A percentile compares a stretch with the other conserved stretches of the same genome.
phyloP scores from a whole-genome alignment of 2,113 vertebrate species.

The Hippoglossus stenolepis region DNA sequence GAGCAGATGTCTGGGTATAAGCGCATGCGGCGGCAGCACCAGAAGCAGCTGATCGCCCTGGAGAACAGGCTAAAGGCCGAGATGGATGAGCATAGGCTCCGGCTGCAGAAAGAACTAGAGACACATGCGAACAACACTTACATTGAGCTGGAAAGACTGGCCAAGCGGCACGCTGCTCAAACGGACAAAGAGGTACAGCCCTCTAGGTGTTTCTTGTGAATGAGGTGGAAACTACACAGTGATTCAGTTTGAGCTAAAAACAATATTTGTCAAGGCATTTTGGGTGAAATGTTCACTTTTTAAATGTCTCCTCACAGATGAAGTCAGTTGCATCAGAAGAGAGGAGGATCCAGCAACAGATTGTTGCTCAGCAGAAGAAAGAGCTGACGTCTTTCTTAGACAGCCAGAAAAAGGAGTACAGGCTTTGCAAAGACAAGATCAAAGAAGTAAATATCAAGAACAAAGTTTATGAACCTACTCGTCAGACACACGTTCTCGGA shows the following conservation, averaged over 20 bases:
- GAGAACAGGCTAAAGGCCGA: constrained; percentile 99
- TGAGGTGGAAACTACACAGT: constrained; percentile 17
- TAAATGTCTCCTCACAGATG: constrained; percentile 83
- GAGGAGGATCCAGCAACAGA: constrained; percentile 99
- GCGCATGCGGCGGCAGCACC: constrained; percentile 99
- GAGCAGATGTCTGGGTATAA: constrained; percentile 99
- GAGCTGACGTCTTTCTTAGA: constrained; percentile 98
- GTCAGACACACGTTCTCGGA: background rate
- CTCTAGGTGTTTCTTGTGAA: constrained; percentile 26
- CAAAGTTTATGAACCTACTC: background rate
- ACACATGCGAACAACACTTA: constrained; percentile 99
- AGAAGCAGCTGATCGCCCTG: constrained; percentile 99
- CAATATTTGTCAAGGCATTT: background rate
- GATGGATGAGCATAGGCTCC: constrained; percentile 99
- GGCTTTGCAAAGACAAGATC: constrained; percentile 99
- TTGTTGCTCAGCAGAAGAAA: constrained; percentile 98
- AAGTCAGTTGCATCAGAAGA: constrained; percentile 94
- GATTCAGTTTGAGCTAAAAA: background rate
- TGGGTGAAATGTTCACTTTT: constrained; percentile 11
- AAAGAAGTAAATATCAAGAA: constrained; percentile 87
- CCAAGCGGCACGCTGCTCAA: constrained; percentile 95
- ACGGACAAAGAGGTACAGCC: constrained; percentile 94
- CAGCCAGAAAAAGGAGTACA: constrained; percentile 99
- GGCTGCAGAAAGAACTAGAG: constrained; percentile 99
- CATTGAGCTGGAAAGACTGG: constrained; percentile 99